phyloP scores from a whole-genome alignment of 2,797 vertebrate genomes.

The Orientallactaga sibirica region DNA sequence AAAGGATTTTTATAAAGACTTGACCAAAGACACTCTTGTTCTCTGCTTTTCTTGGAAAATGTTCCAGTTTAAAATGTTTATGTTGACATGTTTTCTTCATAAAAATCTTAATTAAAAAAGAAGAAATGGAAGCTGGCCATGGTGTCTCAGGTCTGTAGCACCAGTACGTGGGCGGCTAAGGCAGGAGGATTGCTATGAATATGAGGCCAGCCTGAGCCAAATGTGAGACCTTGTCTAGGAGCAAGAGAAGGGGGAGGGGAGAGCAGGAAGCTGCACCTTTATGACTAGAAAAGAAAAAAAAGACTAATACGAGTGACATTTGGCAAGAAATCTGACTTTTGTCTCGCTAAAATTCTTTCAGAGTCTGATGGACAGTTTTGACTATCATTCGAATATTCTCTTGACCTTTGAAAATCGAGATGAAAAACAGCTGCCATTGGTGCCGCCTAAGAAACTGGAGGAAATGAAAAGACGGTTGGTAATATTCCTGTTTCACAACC shows the following conservation, averaged over 20 bases:
- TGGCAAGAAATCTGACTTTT: conserved; percentile 38
- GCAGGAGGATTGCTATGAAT: background rate
- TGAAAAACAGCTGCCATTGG: conserved; percentile 89
- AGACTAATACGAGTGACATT: background rate
- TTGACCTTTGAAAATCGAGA: conserved; percentile 93
- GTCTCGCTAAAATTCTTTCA: conserved; percentile 82
- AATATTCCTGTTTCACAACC: background rate
- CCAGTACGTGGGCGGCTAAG: background rate
- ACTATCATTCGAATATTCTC: conserved; percentile 90
- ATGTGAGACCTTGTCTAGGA: background rate
- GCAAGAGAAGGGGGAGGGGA: too few relatives aligned
- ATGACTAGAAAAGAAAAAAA: background rate
- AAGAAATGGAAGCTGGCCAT: background rate
- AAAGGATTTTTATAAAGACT: conserved; percentile 27
- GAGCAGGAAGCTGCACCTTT: too few relatives aligned
- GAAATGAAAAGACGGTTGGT: conserved; percentile 94
- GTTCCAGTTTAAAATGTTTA: conserved; percentile 11
- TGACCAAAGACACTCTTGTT: background rate
- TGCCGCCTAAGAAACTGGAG: conserved; percentile 93
- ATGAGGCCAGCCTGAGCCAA: background rate
- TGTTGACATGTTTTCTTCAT: conserved; percentile 58
- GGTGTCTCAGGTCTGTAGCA: background rate
- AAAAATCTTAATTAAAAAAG: conserved; percentile 51
- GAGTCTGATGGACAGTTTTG: conserved; percentile 92
- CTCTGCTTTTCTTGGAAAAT: background rate